Conservation (phyloP, 2,113 vertebrate species). For the Leptobrachium leishanense region DNA sequence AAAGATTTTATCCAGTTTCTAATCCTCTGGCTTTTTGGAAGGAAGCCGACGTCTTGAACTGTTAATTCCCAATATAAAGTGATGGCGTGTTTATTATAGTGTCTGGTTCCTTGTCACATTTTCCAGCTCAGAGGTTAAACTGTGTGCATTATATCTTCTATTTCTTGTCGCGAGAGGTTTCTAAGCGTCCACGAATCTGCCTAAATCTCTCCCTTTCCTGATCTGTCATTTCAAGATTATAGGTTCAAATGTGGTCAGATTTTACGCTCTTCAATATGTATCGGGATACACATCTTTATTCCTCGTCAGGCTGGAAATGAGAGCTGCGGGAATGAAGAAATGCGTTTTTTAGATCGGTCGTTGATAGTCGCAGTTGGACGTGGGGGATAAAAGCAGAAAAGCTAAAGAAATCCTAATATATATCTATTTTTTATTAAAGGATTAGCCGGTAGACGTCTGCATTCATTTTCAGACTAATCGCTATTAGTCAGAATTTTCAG, state of each 20-base stretch:
- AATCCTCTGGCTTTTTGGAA: conserved; percentile 13
- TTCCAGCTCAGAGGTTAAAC: conserved; percentile 30
- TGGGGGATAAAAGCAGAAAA: too few species aligned
- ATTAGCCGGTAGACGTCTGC: too few species aligned
- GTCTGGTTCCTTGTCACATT: conserved; percentile 5
- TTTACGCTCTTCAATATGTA: conserved; percentile 14
- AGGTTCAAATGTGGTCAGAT: conserved; percentile 11
- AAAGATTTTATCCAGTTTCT: conserved; percentile 2
- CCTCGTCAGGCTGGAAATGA: too few species aligned
- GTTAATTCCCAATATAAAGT: conserved; percentile 8
- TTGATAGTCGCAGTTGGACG: too few species aligned
- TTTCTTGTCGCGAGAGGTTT: conserved; percentile 35
- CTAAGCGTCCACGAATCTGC: conserved; percentile 9
- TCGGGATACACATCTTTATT: too few species aligned
- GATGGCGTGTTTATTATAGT: conserved; percentile 8
- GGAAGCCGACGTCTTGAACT: conserved; percentile 14
- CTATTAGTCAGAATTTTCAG: too few species aligned
- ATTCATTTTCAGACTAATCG: too few species aligned
- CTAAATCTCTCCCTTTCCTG: conserved; percentile 22
- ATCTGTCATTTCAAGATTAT: conserved; percentile 29
- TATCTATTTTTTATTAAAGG: too few species aligned
- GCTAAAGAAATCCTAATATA: too few species aligned
- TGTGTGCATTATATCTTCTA: conserved; percentile 4
- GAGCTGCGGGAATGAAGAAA: too few species aligned
- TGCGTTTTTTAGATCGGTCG: too few species aligned